Percentiles rank a stretch among this genome's conserved stretches.
phyloP scores from a whole-genome alignment of 2,113 vertebrate genomes.

The Atrichornis clamosus region DNA sequence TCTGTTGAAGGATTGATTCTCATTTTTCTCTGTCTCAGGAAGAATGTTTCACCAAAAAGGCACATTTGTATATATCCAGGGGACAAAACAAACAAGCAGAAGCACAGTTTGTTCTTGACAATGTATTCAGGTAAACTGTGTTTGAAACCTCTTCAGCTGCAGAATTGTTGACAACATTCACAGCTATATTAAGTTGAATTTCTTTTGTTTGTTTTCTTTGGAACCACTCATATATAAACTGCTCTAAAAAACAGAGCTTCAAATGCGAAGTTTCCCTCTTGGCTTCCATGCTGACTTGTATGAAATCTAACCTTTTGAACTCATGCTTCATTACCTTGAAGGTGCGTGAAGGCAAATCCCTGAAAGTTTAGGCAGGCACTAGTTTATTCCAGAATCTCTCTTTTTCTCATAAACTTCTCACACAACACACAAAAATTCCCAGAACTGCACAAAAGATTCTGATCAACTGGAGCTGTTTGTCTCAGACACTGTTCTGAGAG shows the following conservation, averaged over 20 bases:
- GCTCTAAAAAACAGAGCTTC: not conserved
- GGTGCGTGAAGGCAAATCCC: not conserved
- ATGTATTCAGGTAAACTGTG: not conserved
- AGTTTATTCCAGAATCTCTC: not conserved
- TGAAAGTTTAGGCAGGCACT: not conserved
- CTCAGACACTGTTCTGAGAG: not conserved
- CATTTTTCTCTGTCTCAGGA: not conserved
- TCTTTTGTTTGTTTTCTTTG: not conserved
- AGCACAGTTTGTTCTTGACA: not conserved
- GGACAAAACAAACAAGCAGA: not conserved
- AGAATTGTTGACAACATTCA: not conserved
- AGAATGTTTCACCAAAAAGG: not conserved
- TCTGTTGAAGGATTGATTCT: not conserved
- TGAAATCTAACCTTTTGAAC: conserved; percentile 22
- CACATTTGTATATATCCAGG: not conserved
- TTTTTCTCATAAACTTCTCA: not conserved
- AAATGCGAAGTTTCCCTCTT: not conserved
- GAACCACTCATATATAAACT: not conserved
- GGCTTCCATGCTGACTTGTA: not conserved
- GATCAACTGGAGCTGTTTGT: not conserved
- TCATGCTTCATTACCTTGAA: not conserved
- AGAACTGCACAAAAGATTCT: not conserved
- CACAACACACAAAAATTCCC: not conserved
- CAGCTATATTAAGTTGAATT: not conserved
- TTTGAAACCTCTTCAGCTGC: not conserved